Evolutionary conservation across 2,888 invertebrate genomes (phyloP), one percentile per base, ranked within the genome.

Genomic region (Chymomyza fuscimana): DNA sequence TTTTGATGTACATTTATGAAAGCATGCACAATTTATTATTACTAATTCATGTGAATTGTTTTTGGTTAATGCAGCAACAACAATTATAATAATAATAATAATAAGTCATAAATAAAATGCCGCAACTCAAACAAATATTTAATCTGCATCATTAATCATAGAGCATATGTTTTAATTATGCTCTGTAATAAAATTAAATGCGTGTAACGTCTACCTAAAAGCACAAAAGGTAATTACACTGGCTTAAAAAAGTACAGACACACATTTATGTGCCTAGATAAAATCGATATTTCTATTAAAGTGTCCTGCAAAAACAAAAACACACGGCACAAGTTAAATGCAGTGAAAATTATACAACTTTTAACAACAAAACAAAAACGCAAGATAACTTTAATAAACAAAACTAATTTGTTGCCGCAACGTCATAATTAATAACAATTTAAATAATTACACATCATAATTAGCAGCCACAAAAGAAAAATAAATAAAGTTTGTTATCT

Each of bases 121-220:
- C 25, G 19, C 66, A 77, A 72, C 54, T 71, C 63, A 70, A 79
- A 66, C 69, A 68, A 62, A 76, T 52, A 69, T 74, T 75, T 81
- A 82, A 84, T 80, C 78, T 82, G 75, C 82, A 78, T 84, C 80
- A 80, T 78, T 84, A 80, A 84, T 82, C 84, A 81, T 78, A 80
- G 65, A 67, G 58, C 70, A 78, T 70, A 78, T 63, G 72, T 67
- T 70, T 70, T 74, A 84, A 78, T 82, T 80, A 78, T 78, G 67
- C 40, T 12, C 40, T 12, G 40, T 69, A 54, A 65, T 65, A 72
- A 65, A 63, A 73, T 74, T 74, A 73, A 67, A 66, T 19, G 59
- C 69, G 73, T 74, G 76, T 73, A 76, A 76, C 67, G 62, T 61
- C 58, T 32, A 68, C 16, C 62, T 46, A 72, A 46, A 46, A 46